Evolutionary conservation across 2,113 vertebrate genomes (phyloP), one percentile per base, ranked within the genome.

Genomic region (Chloroceryle aenea): DNA sequence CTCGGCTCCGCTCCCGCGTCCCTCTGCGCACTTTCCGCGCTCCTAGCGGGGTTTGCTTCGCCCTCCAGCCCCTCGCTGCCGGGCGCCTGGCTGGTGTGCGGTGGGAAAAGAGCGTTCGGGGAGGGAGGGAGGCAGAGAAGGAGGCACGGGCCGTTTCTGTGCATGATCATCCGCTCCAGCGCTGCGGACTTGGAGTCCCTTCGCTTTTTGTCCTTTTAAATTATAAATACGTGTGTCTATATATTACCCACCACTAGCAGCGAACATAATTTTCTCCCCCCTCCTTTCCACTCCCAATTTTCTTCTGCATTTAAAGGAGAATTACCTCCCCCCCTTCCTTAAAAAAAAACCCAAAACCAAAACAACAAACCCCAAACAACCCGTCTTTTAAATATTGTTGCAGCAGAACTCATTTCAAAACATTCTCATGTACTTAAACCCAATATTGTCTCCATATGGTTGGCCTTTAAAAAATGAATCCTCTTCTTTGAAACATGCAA

Each of bases 371-470:
- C 50, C 25, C 27, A 32, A 56, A 30, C 55, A 56, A 56, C 19
- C 30, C 11, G 36, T 30, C 38, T 80, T 97, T 92, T 40, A 55
- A 87, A 82, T 76, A 45, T 21, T 38, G 63, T 79, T 47, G 32
- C 29, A 25, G 58, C 87, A 64, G 26, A 92, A 88, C 32, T 72
- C 20, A 42, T 87, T 87, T 87, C 66, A 63, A 77, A 89, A 62
- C 85, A n/a, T 66, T 63, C 72, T 71, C 63, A 1, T 87, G 63
- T 74, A 15, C 78, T 96, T 95, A 87, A 90, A 87, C 4, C 4
- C 42, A 85, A 62, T 90, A 87, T 96, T 96, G 87, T 32, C 95
- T 96, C 87, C 91, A 96, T 93, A 93, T 76, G 94, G 40, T 13
- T 66, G 71, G 81, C 87, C 91, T 95, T 91, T 93, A 71, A 69